These are phyloP conservation scores for Hydriomena furcata DNA, from an alignment of 2,888 invertebrate genomes.

Conservation along the genomic window DNA sequence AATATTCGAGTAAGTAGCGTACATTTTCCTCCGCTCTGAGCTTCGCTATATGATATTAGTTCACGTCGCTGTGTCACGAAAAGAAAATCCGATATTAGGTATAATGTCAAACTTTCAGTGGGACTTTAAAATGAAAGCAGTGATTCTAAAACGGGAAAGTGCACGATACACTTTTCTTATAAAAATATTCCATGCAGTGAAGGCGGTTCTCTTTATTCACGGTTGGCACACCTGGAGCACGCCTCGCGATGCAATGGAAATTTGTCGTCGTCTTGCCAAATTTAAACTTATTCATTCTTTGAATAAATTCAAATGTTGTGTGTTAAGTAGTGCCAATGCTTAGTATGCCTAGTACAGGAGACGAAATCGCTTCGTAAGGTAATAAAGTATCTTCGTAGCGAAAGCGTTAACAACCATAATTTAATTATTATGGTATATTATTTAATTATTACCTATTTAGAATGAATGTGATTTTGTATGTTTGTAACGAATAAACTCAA, in stretches of 20 bases:
- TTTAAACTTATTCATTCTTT: conserved; percentile 67
- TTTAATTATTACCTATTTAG: too few relatives aligned
- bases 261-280: conserved; percentile 71
- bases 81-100: conserved; percentile 46
- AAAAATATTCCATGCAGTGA: conserved; percentile 62
- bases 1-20: conserved; percentile 30
- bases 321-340: too few relatives aligned
- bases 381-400: too few relatives aligned
- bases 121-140: conserved; percentile 55
- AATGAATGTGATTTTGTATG: too few relatives aligned
- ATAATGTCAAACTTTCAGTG: conserved; percentile 51
- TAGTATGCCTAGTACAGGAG: too few relatives aligned
- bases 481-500: too few relatives aligned
- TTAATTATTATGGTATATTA: too few relatives aligned
- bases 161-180: conserved; percentile 58
- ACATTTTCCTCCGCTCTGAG: conserved; percentile 30
- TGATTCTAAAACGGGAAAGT: conserved; percentile 55
- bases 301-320: too few relatives aligned
- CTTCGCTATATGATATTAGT: conserved; percentile 32
- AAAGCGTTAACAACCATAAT: too few relatives aligned
- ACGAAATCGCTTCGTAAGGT: too few relatives aligned
- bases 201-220: conserved; percentile 64
- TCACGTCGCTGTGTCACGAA: conserved; percentile 35
- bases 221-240: conserved; percentile 59
- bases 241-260: conserved; percentile 65